phyloP scores from a whole-genome alignment of 1,140 invertebrate genomes.

The Nebria ingens region DNA sequence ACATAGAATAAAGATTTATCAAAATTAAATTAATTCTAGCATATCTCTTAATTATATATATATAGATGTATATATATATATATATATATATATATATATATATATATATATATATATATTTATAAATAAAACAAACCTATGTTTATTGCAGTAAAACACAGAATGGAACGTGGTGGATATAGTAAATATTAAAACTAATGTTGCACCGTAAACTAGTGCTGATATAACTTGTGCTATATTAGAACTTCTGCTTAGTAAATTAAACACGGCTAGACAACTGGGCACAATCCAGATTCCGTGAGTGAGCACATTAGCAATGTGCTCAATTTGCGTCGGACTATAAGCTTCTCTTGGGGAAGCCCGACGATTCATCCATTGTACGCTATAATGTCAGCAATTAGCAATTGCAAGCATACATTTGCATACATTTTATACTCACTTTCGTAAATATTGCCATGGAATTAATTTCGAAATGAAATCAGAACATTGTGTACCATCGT shows the following conservation, averaged over 20 bases:
- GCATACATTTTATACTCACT: constrained; percentile 17
- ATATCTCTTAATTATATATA: constrained; percentile 10
- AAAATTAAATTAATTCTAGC: constrained; percentile 2
- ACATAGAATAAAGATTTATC: constrained; percentile 17
- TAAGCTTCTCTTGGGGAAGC: constrained; percentile 54
- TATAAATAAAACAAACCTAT: constrained; percentile 43
- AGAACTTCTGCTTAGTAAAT: constrained; percentile 59
- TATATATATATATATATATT: too few relatives aligned
- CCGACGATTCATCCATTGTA: constrained; percentile 58
- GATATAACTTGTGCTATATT: constrained; percentile 65
- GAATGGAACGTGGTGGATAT: constrained; percentile 87
- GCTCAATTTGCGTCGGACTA: constrained; percentile 68
- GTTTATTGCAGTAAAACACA: constrained; percentile 64
- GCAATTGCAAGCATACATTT: neutral
- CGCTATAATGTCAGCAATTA: constrained; percentile 37
- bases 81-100: too few relatives aligned
- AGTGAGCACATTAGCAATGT: constrained; percentile 82
- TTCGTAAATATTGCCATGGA: constrained; percentile 18
- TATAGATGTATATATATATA: too few relatives aligned
- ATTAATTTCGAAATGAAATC: constrained; percentile 18
- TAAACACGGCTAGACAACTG: constrained; percentile 61
- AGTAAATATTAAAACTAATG: constrained; percentile 74
- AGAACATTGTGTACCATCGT: constrained; percentile 18
- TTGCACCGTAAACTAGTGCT: constrained; percentile 74
- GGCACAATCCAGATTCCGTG: constrained; percentile 82